Evolutionary conservation across 2,113 vertebrate species (phyloP).

Genomic region (Symphodus melops): DNA sequence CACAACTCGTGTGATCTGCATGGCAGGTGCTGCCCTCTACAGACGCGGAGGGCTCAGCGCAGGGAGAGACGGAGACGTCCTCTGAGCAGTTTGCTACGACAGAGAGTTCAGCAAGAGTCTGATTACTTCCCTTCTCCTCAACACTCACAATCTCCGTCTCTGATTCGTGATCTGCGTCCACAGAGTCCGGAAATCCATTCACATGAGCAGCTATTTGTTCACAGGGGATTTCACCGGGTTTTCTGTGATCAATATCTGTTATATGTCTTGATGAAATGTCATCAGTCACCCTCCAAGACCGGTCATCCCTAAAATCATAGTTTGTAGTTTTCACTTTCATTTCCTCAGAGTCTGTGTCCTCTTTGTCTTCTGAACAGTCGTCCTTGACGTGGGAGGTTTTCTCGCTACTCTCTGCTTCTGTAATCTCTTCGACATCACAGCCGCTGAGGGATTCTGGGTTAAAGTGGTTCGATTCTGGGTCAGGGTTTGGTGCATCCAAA

Average conservation of each 20-base stretch:
- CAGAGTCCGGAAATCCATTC: constrained; percentile 10
- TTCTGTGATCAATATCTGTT: not conserved
- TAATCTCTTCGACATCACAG: constrained; percentile 7
- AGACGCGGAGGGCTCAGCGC: constrained; percentile 25
- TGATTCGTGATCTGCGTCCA: not conserved
- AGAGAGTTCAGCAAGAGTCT: not conserved
- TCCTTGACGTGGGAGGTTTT: constrained; percentile 23
- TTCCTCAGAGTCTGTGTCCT: constrained; percentile 11
- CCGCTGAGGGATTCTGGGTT: constrained; percentile 21
- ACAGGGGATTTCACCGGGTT: not conserved
- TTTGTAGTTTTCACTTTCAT: not conserved
- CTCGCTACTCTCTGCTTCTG: constrained; percentile 3
- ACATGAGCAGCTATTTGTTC: not conserved
- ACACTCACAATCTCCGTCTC: not conserved
- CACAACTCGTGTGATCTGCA: not conserved
- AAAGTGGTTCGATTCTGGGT: constrained; percentile 33
- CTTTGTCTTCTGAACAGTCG: not conserved
- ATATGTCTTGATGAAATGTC: not conserved
- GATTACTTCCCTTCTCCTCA: not conserved
- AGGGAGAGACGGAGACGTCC: constrained; percentile 8
- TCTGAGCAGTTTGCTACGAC: not conserved
- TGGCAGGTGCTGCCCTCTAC: constrained; percentile 57
- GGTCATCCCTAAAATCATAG: not conserved
- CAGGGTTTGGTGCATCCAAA: constrained; percentile 20
- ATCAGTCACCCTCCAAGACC: not conserved